Evolutionary conservation across 2,797 vertebrate species (phyloP).

Genomic region (Enteromius afrohamiltoni): DNA sequence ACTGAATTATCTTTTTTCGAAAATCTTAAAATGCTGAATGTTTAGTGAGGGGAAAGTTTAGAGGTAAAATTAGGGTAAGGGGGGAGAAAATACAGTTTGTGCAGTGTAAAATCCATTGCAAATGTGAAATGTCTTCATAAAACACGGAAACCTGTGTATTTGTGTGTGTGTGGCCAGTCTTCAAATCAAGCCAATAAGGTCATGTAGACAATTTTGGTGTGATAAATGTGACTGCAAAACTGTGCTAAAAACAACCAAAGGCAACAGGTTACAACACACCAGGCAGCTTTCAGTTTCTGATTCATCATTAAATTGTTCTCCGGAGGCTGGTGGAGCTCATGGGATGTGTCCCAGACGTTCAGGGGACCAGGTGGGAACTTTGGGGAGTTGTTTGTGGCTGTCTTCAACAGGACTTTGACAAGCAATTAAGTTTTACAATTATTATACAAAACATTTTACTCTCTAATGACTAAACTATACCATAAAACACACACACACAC

Average conservation of each 20-base stretch:
- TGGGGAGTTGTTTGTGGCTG: neutral
- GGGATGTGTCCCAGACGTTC: neutral
- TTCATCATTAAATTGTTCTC: constrained; percentile 20
- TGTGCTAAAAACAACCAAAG: constrained; percentile 30
- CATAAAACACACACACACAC: neutral
- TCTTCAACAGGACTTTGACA: constrained; percentile 23
- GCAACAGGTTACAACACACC: constrained; percentile 24
- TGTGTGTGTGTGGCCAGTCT: neutral
- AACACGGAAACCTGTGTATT: neutral
- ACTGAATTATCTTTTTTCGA: neutral
- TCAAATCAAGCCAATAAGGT: constrained; percentile 8
- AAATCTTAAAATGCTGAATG: neutral
- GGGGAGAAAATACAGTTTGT: neutral
- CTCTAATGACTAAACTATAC: neutral
- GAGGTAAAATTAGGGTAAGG: neutral
- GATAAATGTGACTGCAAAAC: neutral
- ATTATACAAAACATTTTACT: neutral
- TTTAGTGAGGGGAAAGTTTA: neutral
- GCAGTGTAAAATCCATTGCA: neutral
- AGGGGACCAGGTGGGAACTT: neutral
- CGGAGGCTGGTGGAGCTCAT: neutral
- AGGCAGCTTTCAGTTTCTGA: constrained; percentile 23
- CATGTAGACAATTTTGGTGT: neutral
- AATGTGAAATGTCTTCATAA: neutral
- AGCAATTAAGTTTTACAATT: constrained; percentile 11